Evolutionary conservation across 2,888 invertebrate genomes (phyloP).

Genomic region (Oeneis ivallda): DNA sequence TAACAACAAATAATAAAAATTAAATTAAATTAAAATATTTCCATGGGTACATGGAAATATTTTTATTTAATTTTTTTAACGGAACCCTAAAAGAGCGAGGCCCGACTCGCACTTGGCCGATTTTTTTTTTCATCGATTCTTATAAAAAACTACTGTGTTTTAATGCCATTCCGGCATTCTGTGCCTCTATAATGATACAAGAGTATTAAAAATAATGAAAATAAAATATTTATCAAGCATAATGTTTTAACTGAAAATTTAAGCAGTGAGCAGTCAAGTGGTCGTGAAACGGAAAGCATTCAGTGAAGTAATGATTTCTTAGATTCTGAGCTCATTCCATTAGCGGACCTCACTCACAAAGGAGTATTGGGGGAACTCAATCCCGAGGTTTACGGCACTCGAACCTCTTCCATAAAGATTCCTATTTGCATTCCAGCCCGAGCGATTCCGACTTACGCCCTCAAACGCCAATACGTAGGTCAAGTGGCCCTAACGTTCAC

Average conservation of each 20-base stretch:
- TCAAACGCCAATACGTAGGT: constrained; percentile 58
- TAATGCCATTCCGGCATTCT: too few relatives aligned
- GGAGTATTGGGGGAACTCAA: constrained; percentile 64
- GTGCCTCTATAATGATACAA: background rate
- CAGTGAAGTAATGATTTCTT: constrained; percentile 33
- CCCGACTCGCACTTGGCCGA: too few relatives aligned
- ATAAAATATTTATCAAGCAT: background rate
- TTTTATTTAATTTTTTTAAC: too few relatives aligned
- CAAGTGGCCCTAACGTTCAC: constrained; percentile 46
- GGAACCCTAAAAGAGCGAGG: too few relatives aligned
- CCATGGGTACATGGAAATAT: too few relatives aligned
- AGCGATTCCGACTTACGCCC: constrained; percentile 64
- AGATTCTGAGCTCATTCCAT: constrained; percentile 63
- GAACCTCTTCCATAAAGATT: constrained; percentile 61
- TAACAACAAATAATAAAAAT: too few relatives aligned
- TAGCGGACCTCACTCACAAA: constrained; percentile 71
- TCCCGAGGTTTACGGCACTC: constrained; percentile 57
- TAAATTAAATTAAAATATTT: too few relatives aligned
- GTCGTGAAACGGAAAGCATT: constrained; percentile 24
- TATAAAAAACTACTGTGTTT: too few relatives aligned
- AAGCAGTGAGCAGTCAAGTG: constrained; percentile 22
- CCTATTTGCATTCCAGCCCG: constrained; percentile 69
- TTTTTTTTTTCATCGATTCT: too few relatives aligned
- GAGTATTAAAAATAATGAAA: background rate
- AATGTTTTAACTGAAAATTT: background rate